Conservation (phyloP, 2,113 vertebrate genomes). For the Cavia aperea region DNA sequence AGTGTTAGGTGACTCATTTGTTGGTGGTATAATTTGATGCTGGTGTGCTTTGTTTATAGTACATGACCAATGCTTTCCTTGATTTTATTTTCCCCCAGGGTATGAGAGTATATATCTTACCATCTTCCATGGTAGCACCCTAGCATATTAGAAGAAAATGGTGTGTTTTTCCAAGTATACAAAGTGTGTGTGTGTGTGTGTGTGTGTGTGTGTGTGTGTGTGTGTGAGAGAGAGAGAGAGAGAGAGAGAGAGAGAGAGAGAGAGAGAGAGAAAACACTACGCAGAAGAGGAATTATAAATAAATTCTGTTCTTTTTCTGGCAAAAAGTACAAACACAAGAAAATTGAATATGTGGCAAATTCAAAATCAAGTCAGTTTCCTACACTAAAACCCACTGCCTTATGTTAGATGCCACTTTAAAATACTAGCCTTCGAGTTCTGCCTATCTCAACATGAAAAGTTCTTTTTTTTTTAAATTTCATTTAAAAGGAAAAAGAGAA, state of each 20-base stretch:
- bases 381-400: not conserved
- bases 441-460: not conserved
- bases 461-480: not conserved
- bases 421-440: not conserved
- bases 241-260: no score
- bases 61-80: not conserved
- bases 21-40: not conserved
- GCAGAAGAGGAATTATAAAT: not conserved
- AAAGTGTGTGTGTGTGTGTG: no score
- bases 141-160: not conserved
- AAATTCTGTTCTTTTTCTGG: not conserved
- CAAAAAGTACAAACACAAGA: not conserved
- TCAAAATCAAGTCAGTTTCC: not conserved
- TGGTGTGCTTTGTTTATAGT: not conserved
- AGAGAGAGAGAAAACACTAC: not conserved
- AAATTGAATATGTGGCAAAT: not conserved
- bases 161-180: not conserved
- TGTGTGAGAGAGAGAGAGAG: no score
- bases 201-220: no score
- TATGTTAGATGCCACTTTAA: not conserved
- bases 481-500: no score
- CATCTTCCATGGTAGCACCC: not conserved
- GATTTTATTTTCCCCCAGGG: not conserved
- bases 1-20: not conserved
- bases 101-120: not conserved